Base-by-base conservation (phyloP, 1,140 invertebrate species). In the Drosophila kepulauana region DNA sequence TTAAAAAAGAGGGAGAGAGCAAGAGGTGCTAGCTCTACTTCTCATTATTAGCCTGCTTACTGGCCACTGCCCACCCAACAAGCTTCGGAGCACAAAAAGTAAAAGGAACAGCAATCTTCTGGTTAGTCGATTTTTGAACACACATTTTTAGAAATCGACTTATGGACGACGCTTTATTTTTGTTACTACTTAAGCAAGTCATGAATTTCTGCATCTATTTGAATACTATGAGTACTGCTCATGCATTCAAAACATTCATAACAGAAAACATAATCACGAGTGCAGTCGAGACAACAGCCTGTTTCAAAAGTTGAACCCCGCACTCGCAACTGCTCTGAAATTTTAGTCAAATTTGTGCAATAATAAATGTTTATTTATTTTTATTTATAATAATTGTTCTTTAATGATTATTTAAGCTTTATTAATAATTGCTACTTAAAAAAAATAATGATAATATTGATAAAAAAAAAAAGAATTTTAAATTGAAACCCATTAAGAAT, bases 111-210 rank as follows among this genome's bases (percentile, higher is more conserved):
- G 15, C 11, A 49, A 13, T 20, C 15, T 15, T 59, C 16, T 13
- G 16, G 57, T 59, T 43, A 45, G 57, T 59, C 41, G 41, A 59
- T 46, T 59, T 59, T 13, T 30, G 25, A 54, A 54, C 30, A 59
- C 10, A 46, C 16, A 20, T 46, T 59, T 45, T 13, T 11, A 11
- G 2, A 25, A 13, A 45, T 45, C 43, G 57, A 59, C 38, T 59
- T 54, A 30, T 35, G 2, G 20, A 25, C 57, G 13, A 46, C 57
- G 51, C n/a, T 54, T 54, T 54, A 35, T 54, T 54, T 59, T 59
- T 59, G 10, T 45, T 45, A 59, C 20, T 46, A 45, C 57, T 28
- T 46, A 25, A 20, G 35, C 33, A 16, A 57, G 54, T 8, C 54
- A 57, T 41, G 33, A 16, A 43, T 57, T 57, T 57, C 13, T 54